These are phyloP conservation scores for Acanthornis magna DNA, from an alignment of 2,797 vertebrate species.

Conservation along the genomic window DNA sequence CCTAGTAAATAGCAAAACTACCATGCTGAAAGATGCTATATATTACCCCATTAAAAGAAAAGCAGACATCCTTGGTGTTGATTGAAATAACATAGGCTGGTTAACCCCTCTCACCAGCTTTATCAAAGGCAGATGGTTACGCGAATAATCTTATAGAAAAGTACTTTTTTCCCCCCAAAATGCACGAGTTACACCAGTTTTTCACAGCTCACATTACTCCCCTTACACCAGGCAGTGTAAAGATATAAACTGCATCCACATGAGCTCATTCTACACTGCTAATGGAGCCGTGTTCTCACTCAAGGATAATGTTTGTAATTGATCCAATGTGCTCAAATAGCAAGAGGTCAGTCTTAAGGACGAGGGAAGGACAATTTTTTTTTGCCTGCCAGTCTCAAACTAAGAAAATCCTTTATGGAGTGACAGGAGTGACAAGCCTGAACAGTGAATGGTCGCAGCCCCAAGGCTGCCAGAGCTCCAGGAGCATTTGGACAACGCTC, in stretches of 20 bases:
- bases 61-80: neutral
- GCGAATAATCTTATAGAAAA: neutral
- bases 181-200: neutral
- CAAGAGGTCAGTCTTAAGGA: neutral
- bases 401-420: neutral
- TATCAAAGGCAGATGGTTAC: neutral
- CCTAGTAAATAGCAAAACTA: neutral
- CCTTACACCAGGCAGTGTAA: neutral
- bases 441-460: neutral
- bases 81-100: neutral
- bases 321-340: neutral
- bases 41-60: neutral
- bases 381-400: neutral
- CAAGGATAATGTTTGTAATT: neutral
- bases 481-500: rapidly evolving
- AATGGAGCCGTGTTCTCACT: neutral
- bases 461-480: neutral
- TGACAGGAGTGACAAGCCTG: neutral
- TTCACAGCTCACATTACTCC: neutral
- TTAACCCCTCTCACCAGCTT: neutral
- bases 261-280: neutral
- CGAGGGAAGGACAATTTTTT: neutral
- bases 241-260: neutral
- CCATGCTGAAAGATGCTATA: neutral
- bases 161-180: rapidly evolving